Percentiles rank a stretch among this genome's conserved stretches.
Evolutionary conservation across 1,140 invertebrate genomes (phyloP).

Genomic region (Sarcophaga bullata): DNA sequence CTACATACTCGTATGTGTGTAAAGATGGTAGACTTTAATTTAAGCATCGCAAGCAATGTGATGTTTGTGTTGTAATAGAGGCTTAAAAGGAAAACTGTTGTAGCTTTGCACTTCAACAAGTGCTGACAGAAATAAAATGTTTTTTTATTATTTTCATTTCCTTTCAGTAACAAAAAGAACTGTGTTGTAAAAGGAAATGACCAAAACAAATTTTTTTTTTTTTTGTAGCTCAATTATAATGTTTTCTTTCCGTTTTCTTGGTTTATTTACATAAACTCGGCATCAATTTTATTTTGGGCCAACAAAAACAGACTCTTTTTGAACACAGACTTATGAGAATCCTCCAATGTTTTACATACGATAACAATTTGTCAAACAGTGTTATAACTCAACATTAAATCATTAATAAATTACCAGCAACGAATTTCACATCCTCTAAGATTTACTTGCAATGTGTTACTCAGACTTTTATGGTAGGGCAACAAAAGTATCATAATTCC

Average conservation of each 20-base stretch:
- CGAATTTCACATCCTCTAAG: too few species aligned
- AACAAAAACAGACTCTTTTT: background rate
- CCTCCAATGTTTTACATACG: too few species aligned
- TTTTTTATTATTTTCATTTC: background rate
- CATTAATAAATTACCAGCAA: too few species aligned
- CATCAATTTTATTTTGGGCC: background rate
- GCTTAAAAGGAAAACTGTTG: background rate
- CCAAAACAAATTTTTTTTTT: background rate
- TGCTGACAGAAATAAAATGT: background rate
- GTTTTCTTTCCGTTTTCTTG: background rate
- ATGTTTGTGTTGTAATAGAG: background rate
- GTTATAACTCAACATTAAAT: too few species aligned
- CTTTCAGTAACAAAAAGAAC: background rate
- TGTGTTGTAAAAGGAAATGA: background rate
- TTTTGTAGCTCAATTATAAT: background rate
- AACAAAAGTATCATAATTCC: too few species aligned
- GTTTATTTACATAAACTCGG: background rate
- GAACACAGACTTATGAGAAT: background rate
- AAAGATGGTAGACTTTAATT: background rate
- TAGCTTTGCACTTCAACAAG: constrained; percentile 1
- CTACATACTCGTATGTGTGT: background rate
- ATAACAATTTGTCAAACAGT: too few species aligned
- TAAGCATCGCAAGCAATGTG: background rate
- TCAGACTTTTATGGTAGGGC: too few species aligned
- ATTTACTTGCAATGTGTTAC: too few species aligned